Evolutionary conservation across 2,113 vertebrate species (phyloP).

Genomic region (Galeopterus variegatus): DNA sequence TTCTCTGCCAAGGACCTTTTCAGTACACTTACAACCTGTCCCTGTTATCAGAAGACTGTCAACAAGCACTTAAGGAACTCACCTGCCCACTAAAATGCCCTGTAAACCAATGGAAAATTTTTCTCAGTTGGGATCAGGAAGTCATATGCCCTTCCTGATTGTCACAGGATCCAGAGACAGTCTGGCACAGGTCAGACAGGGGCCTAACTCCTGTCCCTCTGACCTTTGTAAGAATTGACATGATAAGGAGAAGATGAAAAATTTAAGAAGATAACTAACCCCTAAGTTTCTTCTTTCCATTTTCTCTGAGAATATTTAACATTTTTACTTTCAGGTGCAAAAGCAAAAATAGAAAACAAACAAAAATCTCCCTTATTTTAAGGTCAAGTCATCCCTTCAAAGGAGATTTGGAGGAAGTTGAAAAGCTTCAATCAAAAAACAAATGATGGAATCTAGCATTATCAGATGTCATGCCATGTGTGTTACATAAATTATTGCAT

Average conservation of each 20-base stretch:
- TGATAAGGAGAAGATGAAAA: neutral
- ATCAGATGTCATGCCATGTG: accelerated
- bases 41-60: conserved; percentile 26
- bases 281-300: neutral
- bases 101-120: neutral
- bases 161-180: neutral
- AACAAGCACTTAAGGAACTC: conserved; percentile 61
- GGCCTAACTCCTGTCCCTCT: neutral
- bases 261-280: neutral
- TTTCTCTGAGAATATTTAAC: neutral
- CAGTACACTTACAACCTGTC: neutral
- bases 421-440: neutral
- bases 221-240: neutral
- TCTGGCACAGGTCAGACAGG: neutral
- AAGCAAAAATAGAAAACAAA: neutral
- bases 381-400: neutral
- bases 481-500: neutral
- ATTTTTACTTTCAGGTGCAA: neutral
- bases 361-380: neutral
- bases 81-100: conserved; percentile 13
- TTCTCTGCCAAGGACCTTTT: conserved; percentile 31
- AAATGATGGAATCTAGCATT: neutral
- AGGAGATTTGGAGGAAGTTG: neutral
- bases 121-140: conserved; percentile 17
- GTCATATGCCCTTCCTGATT: neutral